Evolutionary conservation across 2,797 vertebrate species (phyloP), one percentile per base, ranked within the genome.

Genomic region (Spea hammondii): DNA sequence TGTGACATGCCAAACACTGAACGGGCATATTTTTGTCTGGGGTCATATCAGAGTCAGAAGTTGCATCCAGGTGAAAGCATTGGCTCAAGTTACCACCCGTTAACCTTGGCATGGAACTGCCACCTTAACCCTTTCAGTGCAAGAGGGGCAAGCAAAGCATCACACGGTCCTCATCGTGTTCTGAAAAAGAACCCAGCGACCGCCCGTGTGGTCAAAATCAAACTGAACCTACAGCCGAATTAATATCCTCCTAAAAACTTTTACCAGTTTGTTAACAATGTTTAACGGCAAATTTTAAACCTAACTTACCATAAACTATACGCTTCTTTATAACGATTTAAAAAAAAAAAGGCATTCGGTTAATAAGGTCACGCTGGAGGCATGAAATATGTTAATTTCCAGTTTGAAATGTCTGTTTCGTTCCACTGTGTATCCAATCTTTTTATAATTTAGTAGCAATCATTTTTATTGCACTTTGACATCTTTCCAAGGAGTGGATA

Each of bases 21-120:
- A 72, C 13, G 74, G 70, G 79, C 75, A 72, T 70, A 77, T 76
- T 81, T 71, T 73, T 72, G 74, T 77, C 74, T 74, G 70, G 75
- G 79, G 79, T 81, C 79, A 77, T 44, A 69, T 77, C 74, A 46
- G 70, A 82, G 79, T 82, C 79, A 73, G 44, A n/a, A 53, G 70
- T 49, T 68, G 54, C 70, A 64, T 74, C 70, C 79, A 77, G 79
- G 79, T 77, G 75, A 82, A 82, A 69, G 70, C 11, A 65, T 69
- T 82, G 70, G 67, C 67, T 76, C 62, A 1, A 8, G 45, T 72
- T 72, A 60, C 79, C 10, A 6, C 13, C 4, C 12, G 7, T 54
- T 64, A 72, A 44, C 14, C 62, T 64, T 73, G 79, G 79, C 74
- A 53, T 57, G 54, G 50, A 65, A 59, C 67, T 66, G 79, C 48